Evolutionary conservation across 2,797 vertebrate species (phyloP).

Genomic region (Vespertilio murinus): DNA sequence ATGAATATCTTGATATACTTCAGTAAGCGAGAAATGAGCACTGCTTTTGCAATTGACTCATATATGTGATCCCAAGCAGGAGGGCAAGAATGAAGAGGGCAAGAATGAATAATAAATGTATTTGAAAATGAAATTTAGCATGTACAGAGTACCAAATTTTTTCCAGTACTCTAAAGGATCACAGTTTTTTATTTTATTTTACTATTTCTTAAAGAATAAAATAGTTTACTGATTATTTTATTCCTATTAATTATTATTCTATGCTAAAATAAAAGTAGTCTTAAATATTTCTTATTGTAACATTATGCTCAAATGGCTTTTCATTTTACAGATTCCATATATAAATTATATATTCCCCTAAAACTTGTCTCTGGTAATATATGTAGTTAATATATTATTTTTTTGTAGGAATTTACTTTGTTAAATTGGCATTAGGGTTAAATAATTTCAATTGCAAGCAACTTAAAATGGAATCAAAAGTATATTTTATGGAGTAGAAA

Average conservation of each 20-base stretch:
- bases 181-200: background rate
- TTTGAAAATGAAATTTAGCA: conserved; percentile 75
- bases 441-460: conserved; percentile 43
- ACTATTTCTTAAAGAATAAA: background rate
- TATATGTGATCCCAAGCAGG: conserved; percentile 68
- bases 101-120: conserved; percentile 64
- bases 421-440: background rate
- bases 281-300: background rate
- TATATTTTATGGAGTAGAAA: conserved; percentile 41
- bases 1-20: conserved; percentile 80
- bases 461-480: conserved; percentile 26
- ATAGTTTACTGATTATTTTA: background rate
- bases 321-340: background rate
- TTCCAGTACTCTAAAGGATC: background rate
- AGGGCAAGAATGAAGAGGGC: conserved; percentile 66
- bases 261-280: background rate
- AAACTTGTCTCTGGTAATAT: background rate
- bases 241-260: conserved; percentile 7
- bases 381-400: background rate
- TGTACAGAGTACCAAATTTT: conserved; percentile 26
- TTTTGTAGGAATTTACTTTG: conserved; percentile 29
- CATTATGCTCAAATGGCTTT: background rate
- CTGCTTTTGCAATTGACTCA: conserved; percentile 71
- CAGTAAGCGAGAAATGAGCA: conserved; percentile 80
- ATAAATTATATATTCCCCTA: background rate